Evolutionary conservation across 2,888 invertebrate genomes (phyloP), one percentile per base, ranked within the genome.

Genomic region (Chesias legatella): DNA sequence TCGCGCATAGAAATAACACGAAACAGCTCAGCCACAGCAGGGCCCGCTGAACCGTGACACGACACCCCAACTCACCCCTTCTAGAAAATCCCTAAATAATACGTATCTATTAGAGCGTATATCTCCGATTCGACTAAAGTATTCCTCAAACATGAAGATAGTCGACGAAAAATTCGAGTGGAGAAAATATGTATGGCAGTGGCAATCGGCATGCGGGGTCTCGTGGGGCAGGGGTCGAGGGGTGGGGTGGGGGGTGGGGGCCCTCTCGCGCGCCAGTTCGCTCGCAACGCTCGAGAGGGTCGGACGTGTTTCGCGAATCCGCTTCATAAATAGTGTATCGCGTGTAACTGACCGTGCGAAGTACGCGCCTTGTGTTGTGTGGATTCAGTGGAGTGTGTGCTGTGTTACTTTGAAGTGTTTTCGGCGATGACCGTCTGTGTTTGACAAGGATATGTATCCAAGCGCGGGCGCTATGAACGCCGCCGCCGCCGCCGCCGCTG

Each of bases 401-500:
- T 77, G 81, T 84, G 81, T 69, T 71, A 59, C 64, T 70, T 63
- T 66, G 63, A 63, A 60, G 63, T 55, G 73, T 77, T 81, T 79
- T 67, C 51, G 70, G 77, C 69, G 58, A 85, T 86, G 85, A 74
- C 62, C 71, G 75, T 69, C 77, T 74, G 80, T 79, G 82, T 81
- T 81, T 90, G 81, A 89, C 88, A 79, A 75, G 79, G 90, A 90
- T 88, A 95, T 95, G 94, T 95, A 94, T 91, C 94, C 94, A 58
- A 93, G 93, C 90, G 93, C 94, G 89, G 94, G 94, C 90, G 89
- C 89, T 51, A 94, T 94, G 92, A 94, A 94, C 90, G 94, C 94
- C 83, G 94, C 94, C 84, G 94, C 94, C 79, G 94, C 93, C 77
- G 94, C 94, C 74, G 94, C 94, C 76, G 95, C 92, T 72, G 94